These are phyloP conservation scores for Drosophila simulans DNA, from an alignment of 1,140 invertebrate genomes.

Conservation along the genomic window DNA sequence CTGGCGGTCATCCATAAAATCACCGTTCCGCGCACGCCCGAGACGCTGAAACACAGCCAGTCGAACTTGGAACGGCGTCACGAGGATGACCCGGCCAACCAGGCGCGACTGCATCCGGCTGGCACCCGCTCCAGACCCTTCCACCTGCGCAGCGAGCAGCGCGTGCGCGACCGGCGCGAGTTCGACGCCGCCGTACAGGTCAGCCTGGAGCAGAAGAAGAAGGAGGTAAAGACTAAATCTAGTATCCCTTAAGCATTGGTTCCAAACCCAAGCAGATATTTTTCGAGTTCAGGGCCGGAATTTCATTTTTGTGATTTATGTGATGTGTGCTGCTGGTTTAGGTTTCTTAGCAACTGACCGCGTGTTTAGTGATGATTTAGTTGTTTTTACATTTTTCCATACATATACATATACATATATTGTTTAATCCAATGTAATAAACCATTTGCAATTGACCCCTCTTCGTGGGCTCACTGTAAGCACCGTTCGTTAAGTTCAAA, in stretches of 20 bases:
- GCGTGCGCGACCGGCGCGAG: conserved; percentile 67
- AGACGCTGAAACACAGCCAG: conserved; percentile 57
- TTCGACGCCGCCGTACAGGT: conserved; percentile 59
- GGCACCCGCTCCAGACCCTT: conserved; percentile 51
- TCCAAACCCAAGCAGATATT: background rate
- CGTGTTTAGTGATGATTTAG: background rate
- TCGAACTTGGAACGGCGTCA: conserved; percentile 9
- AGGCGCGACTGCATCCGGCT: background rate
- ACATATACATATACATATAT: background rate
- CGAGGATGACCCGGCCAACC: background rate
- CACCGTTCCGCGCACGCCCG: conserved; percentile 65
- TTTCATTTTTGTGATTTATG: too few species aligned
- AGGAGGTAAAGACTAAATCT: conserved; percentile 58
- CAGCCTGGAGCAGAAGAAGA: conserved; percentile 51
- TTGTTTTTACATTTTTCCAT: background rate
- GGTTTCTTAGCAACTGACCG: too few species aligned
- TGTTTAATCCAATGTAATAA: background rate
- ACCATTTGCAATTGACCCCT: background rate
- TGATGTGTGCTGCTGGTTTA: too few species aligned
- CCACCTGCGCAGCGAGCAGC: conserved; percentile 58
- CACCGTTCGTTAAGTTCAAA: conserved; percentile 10
- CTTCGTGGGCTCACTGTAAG: background rate
- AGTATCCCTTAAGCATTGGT: conserved; percentile 1
- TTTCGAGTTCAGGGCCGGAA: background rate
- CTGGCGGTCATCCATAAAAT: conserved; percentile 47